Evolutionary conservation across 2,113 vertebrate genomes (phyloP).

Genomic region (Setophaga petechia): DNA sequence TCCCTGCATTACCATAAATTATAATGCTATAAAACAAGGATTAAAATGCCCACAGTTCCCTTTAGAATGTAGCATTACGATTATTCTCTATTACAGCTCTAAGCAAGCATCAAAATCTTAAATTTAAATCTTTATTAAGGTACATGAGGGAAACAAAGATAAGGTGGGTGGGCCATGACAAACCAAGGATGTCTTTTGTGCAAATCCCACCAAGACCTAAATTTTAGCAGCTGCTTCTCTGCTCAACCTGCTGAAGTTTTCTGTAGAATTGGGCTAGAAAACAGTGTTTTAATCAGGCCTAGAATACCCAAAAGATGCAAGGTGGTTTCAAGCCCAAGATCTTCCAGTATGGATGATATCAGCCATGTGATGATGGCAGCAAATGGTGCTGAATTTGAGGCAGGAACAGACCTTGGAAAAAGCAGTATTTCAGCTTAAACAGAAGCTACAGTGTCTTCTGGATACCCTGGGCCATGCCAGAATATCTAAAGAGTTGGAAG

Average conservation of each 20-base stretch:
- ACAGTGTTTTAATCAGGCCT: not conserved
- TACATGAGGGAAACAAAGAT: not conserved
- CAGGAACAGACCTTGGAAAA: too few species aligned
- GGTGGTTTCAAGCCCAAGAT: not conserved
- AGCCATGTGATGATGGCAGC: rapidly evolving
- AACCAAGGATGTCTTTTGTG: not conserved
- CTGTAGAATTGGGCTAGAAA: not conserved
- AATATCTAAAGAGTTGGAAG: not conserved
- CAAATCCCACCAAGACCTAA: not conserved
- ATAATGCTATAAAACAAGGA: not conserved
- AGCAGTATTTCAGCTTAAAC: not conserved
- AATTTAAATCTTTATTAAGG: not conserved
- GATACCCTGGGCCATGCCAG: too few species aligned
- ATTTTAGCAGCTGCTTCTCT: not conserved
- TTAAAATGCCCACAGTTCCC: not conserved
- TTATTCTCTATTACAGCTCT: not conserved
- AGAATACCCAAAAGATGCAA: not conserved
- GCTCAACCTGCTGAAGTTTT: not conserved
- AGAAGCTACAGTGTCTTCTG: rapidly evolving
- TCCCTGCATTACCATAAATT: not conserved
- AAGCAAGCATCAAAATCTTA: not conserved
- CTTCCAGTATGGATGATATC: not conserved
- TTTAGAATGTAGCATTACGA: not conserved
- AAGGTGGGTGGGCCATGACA: not conserved
- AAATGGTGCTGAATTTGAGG: not conserved